Evolutionary conservation across 2,113 vertebrate genomes (phyloP), one percentile per base, ranked within the genome.

Genomic region (Motacilla tschutschensis): DNA sequence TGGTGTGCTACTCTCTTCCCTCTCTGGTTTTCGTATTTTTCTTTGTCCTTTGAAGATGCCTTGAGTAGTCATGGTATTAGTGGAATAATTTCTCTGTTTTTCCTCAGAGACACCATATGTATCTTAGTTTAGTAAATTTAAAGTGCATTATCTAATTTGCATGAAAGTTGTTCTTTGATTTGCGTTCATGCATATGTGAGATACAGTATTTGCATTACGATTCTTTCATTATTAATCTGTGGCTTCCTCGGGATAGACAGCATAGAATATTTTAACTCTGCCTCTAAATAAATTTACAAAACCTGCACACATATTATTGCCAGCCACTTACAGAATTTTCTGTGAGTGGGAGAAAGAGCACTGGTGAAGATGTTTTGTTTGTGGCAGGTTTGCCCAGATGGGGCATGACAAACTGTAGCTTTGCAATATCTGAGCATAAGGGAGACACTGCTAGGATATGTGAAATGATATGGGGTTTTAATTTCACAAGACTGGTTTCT

Each of bases 151-250:
- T 81, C 41, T 85, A 72, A 71, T 90, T 93, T 84, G 55, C 72
- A 66, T 94, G 57, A 31, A 90, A 79, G 75, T 79, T 82, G 35
- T 87, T 40, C 55, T 93, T 88, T 90, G 87, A 91, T 91, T 93
- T 93, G 71, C 51, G 11, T 79, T 53, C 43, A 18, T 95, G 86
- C 63, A 31, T 84, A 58, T 84, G 51, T 91, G 89, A 88, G 91
- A 89, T 93, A 87, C 10, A 57, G 67, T 82, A 77, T 93, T 93
- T 93, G 82, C 89, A 79, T 92, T 82, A 48, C 1, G 0, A 54
- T 70, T 89, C 71, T 46, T 84, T 90, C 72, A 63, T 85, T 82
- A 90, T 75, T 94, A 44, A 66, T 88, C 71, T 70, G 15, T 73
- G 50, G 31, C 53, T 92, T 87, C 53, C 47, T 82, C 3, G 2